Conservation (phyloP, 2,888 invertebrate species). For the Platynereis dumerilii region DNA sequence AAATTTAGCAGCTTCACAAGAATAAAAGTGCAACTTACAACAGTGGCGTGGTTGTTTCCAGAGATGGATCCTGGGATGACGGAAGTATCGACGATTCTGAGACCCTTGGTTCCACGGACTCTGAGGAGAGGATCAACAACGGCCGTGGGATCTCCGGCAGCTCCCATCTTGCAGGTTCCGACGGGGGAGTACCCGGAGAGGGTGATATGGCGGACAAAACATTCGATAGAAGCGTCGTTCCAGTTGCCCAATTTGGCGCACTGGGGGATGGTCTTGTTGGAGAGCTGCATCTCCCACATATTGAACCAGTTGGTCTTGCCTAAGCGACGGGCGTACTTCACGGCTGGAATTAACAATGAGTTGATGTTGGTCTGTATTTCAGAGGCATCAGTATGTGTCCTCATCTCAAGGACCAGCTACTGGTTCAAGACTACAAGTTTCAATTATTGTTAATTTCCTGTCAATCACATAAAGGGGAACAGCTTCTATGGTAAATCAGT, state of each 20-base stretch:
- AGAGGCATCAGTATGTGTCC: too few species aligned
- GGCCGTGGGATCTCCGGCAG: slow-evolving; percentile 58
- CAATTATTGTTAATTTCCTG: not conserved
- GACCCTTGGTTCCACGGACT: slow-evolving; percentile 39
- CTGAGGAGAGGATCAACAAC: slow-evolving; percentile 72
- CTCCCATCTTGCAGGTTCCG: slow-evolving; percentile 78
- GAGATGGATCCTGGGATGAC: slow-evolving; percentile 38
- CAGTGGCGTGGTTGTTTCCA: slow-evolving; percentile 39
- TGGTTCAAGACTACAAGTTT: not conserved
- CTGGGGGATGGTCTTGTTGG: slow-evolving; percentile 36
- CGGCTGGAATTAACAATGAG: slow-evolving; percentile 32
- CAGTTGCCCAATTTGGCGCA: slow-evolving; percentile 45
- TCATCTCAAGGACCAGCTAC: not conserved
- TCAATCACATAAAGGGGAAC: too few species aligned
- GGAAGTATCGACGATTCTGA: slow-evolving; percentile 41
- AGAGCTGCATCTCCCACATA: slow-evolving; percentile 37
- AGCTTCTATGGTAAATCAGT: too few species aligned
- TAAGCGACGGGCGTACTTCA: slow-evolving; percentile 36
- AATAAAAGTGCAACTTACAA: slow-evolving; percentile 24
- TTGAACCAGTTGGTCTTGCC: slow-evolving; percentile 40
- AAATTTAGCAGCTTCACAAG: too few species aligned
- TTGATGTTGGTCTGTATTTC: too few species aligned
- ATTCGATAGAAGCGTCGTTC: slow-evolving; percentile 44
- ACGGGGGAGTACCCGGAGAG: slow-evolving; percentile 76
- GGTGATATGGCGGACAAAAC: slow-evolving; percentile 50